Evolutionary conservation across 2,888 invertebrate genomes (phyloP).

Genomic region (Sminthurinus aureus): DNA sequence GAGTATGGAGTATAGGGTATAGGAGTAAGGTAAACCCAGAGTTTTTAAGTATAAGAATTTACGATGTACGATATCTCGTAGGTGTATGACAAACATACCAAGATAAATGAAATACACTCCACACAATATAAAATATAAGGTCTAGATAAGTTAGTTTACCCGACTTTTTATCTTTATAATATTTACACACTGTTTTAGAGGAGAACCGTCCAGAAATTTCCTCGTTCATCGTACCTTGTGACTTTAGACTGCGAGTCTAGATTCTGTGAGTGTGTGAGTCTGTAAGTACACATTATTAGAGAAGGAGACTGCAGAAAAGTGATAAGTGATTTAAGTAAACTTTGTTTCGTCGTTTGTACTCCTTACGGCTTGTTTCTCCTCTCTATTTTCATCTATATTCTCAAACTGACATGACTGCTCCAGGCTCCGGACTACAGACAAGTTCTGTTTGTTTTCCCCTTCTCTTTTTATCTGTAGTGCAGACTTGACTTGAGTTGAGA

Average conservation of each 20-base stretch:
- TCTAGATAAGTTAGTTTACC: background rate
- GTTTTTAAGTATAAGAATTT: background rate
- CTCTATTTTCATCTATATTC: background rate
- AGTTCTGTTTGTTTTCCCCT: background rate
- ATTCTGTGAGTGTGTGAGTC: no score
- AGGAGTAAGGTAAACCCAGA: background rate
- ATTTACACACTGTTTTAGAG: no score
- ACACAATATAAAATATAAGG: background rate
- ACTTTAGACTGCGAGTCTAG: no score
- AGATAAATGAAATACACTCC: no score
- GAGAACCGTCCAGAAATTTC: background rate
- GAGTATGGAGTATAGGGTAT: background rate
- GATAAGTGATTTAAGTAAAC: conserved; percentile 35
- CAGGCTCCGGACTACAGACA: background rate
- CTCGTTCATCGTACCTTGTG: background rate
- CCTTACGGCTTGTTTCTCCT: background rate
- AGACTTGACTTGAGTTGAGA: background rate
- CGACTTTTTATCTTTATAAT: no score
- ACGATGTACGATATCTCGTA: background rate
- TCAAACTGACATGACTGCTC: conserved; percentile 3
- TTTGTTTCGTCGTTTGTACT: conserved; percentile 29
- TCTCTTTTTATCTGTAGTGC: background rate
- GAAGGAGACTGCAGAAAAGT: conserved; percentile 26
- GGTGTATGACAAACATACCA: no score
- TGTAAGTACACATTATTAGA: no score